Evolutionary conservation across 2,888 invertebrate genomes (phyloP), one percentile per base, ranked within the genome.

Genomic region (Prenolepis imparis): DNA sequence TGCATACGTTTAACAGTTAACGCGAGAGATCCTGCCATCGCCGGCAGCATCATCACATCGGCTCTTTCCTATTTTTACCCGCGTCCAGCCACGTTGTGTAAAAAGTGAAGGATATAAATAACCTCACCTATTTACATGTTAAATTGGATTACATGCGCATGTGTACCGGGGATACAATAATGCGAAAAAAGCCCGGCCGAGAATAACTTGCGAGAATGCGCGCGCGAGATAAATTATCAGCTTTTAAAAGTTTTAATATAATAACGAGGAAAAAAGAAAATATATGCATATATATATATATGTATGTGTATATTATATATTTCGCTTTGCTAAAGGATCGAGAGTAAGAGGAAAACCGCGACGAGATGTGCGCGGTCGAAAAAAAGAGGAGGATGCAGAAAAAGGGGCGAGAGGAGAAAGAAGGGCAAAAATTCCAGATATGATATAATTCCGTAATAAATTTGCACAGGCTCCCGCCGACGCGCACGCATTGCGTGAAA

Each of bases 11-110:
- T 72, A 80, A 61, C 78, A 70, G 59, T 61, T 70, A 78, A 70
- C 78, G 59, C 44, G 44, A 59, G 48, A 52, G 36, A 68, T 80
- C 59, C 72, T 57, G 57, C 41, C 36, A 36, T 36, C 36, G 36
- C 3, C 77, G 68, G 41, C 72, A 41, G 68, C 77, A 36, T 36
- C 77, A 28, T 28, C 28, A 28, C 28, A 78, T 78, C 77, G 68
- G 68, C 59, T 77, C 77, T 59, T 70, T 72, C 78, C 78, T 80
- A 80, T 80, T 80, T 80, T 80, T 80, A 80, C 78, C 70, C 59
- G 72, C 78, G 9, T 80, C 72, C 78, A 78, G 78, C 78, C 44
- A 80, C 73, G 78, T 59, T 18, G 78, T 80, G 78, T 80, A 80
- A 80, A 80, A 70, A 80, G 78, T 80, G 44, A 59, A 48, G 59